Conservation (phyloP, 2,888 invertebrate species). For the Lithophane ornitopus region DNA sequence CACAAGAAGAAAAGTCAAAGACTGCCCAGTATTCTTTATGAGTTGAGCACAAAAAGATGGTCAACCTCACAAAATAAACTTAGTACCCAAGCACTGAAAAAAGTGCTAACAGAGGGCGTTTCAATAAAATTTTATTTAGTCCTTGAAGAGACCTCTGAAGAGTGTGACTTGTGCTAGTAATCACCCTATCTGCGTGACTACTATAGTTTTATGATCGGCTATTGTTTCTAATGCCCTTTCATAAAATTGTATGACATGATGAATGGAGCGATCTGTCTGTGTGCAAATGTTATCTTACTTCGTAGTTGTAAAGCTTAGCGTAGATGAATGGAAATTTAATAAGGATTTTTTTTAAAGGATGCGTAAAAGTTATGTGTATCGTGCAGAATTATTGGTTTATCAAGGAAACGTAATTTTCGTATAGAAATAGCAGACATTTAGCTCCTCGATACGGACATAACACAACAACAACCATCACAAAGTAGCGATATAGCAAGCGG, state of each 20-base stretch:
- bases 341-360: no score
- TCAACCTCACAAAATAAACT: conserved; percentile 9
- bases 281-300: conserved; percentile 35
- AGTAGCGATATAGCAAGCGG: neutral
- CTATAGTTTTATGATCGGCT: conserved; percentile 42
- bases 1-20: neutral
- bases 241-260: conserved; percentile 49
- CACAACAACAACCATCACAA: neutral
- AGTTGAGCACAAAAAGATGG: conserved; percentile 3
- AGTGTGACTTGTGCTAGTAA: conserved; percentile 18
- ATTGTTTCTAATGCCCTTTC: conserved; percentile 48
- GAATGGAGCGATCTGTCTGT: conserved; percentile 42
- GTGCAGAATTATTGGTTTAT: neutral
- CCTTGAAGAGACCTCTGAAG: conserved; percentile 16
- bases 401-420: neutral
- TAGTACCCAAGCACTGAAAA: conserved; percentile 9
- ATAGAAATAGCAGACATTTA: neutral
- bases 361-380: neutral
- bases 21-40: neutral
- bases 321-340: conserved; percentile 1
- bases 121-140: conserved; percentile 33
- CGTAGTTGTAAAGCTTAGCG: conserved; percentile 29
- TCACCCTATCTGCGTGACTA: conserved; percentile 14
- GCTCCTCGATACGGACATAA: no score
- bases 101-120: conserved; percentile 12